Evolutionary conservation across 2,113 vertebrate genomes (phyloP).

Genomic region (Ivindomyrus marchei): DNA sequence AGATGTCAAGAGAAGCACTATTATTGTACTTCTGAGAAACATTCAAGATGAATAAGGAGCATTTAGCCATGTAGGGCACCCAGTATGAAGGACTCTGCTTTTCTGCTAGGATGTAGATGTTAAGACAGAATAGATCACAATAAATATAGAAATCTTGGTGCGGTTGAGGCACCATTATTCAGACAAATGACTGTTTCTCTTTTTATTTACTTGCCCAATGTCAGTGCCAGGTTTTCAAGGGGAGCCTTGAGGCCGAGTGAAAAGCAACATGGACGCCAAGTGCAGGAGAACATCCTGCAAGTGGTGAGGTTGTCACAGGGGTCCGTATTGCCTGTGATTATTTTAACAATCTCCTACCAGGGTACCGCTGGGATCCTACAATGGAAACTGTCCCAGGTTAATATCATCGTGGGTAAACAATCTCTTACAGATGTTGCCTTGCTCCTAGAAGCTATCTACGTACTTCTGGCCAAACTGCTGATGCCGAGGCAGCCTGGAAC

Average conservation of each 20-base stretch:
- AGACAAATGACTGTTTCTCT: neutral
- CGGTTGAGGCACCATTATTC: neutral
- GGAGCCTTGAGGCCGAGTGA: neutral
- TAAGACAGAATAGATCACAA: neutral
- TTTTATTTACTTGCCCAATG: neutral
- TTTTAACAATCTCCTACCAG: neutral
- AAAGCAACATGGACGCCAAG: neutral
- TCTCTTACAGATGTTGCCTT: slow-evolving; percentile 9
- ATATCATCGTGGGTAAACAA: neutral
- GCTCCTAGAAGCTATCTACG: neutral
- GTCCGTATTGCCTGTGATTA: neutral
- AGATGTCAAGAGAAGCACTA: neutral
- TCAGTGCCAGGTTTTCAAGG: neutral
- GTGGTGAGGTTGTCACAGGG: neutral
- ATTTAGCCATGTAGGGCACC: neutral
- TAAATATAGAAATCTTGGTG: neutral
- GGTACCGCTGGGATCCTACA: neutral
- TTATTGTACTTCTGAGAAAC: neutral
- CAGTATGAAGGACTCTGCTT: neutral
- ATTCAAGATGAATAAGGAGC: neutral
- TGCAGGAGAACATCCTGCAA: neutral
- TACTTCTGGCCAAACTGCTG: neutral
- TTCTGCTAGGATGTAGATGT: neutral
- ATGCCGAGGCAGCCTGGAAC: neutral
- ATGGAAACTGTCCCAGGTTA: neutral